Conservation (phyloP, 2,113 vertebrate species). For the Sturnus vulgaris region DNA sequence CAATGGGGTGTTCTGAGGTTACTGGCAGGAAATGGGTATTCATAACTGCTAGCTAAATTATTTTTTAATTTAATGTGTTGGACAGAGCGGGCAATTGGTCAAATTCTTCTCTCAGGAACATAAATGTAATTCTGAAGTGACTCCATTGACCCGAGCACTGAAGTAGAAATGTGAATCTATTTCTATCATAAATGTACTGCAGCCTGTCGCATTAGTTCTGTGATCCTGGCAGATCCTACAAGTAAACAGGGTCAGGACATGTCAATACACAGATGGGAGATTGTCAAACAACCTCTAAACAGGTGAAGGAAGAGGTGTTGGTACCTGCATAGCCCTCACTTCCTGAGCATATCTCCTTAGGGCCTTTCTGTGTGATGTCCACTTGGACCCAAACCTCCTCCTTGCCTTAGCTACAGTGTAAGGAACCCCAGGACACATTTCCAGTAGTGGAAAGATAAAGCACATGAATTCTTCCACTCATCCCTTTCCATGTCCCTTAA, state of each 20-base stretch:
- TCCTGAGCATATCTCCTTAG: not conserved
- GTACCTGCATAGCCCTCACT: not conserved
- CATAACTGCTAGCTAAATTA: conserved; percentile 1
- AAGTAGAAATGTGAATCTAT: conserved; percentile 42
- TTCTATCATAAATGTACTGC: conserved; percentile 3
- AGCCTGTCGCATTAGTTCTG: not conserved
- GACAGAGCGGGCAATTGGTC: not conserved
- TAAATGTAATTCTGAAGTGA: conserved; percentile 27
- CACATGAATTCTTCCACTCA: not conserved
- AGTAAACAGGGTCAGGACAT: not conserved
- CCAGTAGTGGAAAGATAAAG: not conserved
- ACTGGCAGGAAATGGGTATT: conserved; percentile 25
- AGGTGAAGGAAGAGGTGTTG: not conserved
- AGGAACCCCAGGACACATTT: not conserved
- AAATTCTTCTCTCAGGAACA: not conserved
- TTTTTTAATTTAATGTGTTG: conserved; percentile 23
- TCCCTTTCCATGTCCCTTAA: not conserved
- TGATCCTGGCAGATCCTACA: conserved; percentile 5
- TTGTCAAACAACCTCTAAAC: not conserved
- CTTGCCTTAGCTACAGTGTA: not conserved
- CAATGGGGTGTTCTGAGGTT: not conserved
- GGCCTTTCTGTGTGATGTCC: not conserved
- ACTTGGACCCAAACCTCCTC: not conserved
- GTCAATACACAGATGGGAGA: not conserved
- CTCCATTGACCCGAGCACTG: conserved; percentile 26